phyloP scores from a whole-genome alignment of 2,888 invertebrate genomes.

The Pachliopta kotzebuea region DNA sequence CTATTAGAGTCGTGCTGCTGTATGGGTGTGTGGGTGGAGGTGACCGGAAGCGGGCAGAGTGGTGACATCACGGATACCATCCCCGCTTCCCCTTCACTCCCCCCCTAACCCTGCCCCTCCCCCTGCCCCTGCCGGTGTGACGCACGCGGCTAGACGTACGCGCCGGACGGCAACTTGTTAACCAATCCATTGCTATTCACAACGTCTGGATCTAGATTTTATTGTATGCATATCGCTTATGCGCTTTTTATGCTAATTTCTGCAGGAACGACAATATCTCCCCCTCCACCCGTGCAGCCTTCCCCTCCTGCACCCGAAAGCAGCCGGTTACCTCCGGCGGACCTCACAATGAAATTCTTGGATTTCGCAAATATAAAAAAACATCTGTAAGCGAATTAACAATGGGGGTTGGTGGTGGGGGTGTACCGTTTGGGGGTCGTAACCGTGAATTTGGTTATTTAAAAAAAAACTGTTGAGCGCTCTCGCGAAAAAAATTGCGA shows the following conservation, averaged over 20 bases:
- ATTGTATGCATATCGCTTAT: conserved; percentile 27
- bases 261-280: not conserved
- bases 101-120: too few species aligned
- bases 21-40: conserved; percentile 8
- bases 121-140: conserved; percentile 40
- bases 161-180: conserved; percentile 9
- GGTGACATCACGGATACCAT: conserved; percentile 50
- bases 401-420: conserved; percentile 40
- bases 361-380: conserved; percentile 44
- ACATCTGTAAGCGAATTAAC: conserved; percentile 58
- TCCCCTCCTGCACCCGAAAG: not conserved
- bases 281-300: not conserved
- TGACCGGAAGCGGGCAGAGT: conserved; percentile 32
- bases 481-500: conserved; percentile 53
- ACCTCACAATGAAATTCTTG: conserved; percentile 33
- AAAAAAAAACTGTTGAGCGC: conserved; percentile 48
- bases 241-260: conserved; percentile 9
- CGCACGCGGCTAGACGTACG: conserved; percentile 32
- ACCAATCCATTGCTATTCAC: conserved; percentile 22
- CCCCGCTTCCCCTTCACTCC: too few species aligned
- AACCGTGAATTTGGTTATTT: conserved; percentile 58
- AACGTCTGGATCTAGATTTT: conserved; percentile 22
- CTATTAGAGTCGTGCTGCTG: not conserved
- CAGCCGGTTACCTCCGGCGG: conserved; percentile 14
- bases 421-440: conserved; percentile 59